phyloP scores from a whole-genome alignment of 2,797 vertebrate species.

The Platyrinchus mystaceus region DNA sequence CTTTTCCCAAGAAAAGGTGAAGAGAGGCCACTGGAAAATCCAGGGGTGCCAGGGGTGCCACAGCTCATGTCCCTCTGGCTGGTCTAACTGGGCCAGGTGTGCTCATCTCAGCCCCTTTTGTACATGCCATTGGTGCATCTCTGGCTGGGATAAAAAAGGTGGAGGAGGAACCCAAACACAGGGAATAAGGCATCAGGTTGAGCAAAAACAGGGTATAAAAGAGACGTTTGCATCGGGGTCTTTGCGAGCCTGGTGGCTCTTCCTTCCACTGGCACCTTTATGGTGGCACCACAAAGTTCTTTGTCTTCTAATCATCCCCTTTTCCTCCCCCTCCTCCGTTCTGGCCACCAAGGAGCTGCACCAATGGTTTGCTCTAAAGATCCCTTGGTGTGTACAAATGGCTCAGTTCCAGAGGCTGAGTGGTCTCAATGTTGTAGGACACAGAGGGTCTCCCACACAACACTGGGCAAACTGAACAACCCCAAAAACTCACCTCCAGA shows the following conservation, averaged over 20 bases:
- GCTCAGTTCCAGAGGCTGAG: not conserved
- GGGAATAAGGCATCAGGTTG: not conserved
- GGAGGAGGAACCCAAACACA: not conserved
- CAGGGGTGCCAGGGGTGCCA: not conserved
- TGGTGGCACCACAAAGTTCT: not conserved
- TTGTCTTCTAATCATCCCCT: not conserved
- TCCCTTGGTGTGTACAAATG: not conserved
- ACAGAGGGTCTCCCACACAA: not conserved
- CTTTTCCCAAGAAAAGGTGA: not conserved
- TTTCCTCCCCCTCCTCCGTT: not conserved
- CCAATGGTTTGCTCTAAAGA: slow-evolving; percentile 38
- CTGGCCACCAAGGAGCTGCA: not conserved
- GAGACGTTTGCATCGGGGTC: rapidly evolving
- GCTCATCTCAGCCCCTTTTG: slow-evolving; percentile 47
- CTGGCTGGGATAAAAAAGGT: not conserved
- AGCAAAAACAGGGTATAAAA: not conserved
- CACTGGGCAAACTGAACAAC: not conserved
- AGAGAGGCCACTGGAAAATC: not conserved
- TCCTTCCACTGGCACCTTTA: not conserved
- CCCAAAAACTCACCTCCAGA: slow-evolving; percentile 39
- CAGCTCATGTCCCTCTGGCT: not conserved
- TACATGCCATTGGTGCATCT: slow-evolving; percentile 42
- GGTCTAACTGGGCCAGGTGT: not conserved
- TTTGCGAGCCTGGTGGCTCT: not conserved
- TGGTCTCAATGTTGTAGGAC: not conserved